Evolutionary conservation across 2,113 vertebrate genomes (phyloP).

Genomic region (Electrona antarctica): DNA sequence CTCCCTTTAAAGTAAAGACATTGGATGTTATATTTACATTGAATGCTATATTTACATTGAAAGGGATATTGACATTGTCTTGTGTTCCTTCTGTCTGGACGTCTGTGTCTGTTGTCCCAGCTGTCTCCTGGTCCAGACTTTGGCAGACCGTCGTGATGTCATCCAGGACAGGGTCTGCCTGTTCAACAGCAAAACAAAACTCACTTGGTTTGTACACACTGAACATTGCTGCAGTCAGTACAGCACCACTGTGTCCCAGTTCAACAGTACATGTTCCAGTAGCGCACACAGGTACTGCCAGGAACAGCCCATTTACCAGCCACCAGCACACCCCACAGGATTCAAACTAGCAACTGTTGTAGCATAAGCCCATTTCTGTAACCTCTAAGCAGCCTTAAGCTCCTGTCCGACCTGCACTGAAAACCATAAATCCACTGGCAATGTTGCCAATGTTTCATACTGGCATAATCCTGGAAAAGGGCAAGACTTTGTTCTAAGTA

Average conservation of each 20-base stretch:
- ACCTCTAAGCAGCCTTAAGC: too few relatives aligned
- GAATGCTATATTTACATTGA: not conserved
- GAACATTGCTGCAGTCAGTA: not conserved
- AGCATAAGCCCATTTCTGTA: too few relatives aligned
- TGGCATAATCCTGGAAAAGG: too few relatives aligned
- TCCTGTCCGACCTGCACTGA: too few relatives aligned
- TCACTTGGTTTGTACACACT: not conserved
- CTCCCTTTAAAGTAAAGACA: not conserved
- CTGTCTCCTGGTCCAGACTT: constrained; percentile 18
- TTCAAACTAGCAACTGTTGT: too few relatives aligned
- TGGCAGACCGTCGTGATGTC: constrained; percentile 63
- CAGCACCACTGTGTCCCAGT: not conserved
- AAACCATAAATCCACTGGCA: too few relatives aligned
- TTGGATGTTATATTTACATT: not conserved
- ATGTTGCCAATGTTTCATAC: too few relatives aligned
- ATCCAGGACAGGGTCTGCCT: constrained; percentile 69
- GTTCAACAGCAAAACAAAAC: constrained; percentile 14
- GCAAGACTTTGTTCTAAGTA: too few relatives aligned
- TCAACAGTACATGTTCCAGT: not conserved
- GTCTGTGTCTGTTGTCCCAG: constrained; percentile 4
- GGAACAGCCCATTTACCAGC: too few relatives aligned
- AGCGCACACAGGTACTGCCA: not conserved
- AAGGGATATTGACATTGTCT: constrained; percentile 26
- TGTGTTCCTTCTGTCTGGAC: constrained; percentile 28
- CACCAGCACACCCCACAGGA: too few relatives aligned